Percentiles rank a stretch among this genome's conserved stretches.
Conservation (phyloP, 2,113 vertebrate species). For the Galbula dea region DNA sequence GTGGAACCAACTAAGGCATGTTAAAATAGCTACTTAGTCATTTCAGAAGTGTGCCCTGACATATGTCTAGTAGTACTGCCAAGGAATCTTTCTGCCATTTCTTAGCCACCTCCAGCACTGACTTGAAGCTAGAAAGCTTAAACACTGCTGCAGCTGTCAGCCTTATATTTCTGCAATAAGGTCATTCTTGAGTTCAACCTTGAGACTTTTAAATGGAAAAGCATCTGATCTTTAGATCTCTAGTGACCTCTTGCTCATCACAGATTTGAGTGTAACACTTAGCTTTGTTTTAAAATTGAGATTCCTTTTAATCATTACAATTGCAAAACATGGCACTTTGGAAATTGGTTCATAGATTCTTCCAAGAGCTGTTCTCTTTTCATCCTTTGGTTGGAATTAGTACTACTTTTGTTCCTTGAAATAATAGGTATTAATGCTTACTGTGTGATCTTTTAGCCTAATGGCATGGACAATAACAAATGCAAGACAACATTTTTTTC, state of each 20-base stretch:
- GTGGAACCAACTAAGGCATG: neutral
- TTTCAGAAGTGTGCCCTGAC: neutral
- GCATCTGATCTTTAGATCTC: neutral
- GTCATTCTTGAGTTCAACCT: neutral
- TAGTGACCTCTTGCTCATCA: neutral
- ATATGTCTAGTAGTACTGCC: neutral
- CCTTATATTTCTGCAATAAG: neutral
- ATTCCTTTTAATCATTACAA: neutral
- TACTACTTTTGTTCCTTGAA: neutral
- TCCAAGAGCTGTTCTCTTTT: neutral
- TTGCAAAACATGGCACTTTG: fast-evolving
- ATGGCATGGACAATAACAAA: no score
- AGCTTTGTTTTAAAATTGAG: neutral
- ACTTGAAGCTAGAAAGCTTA: neutral
- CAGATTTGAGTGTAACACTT: neutral
- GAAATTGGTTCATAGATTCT: neutral
- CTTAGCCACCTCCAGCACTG: neutral
- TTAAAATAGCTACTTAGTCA: neutral
- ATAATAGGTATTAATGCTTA: no score
- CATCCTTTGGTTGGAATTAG: neutral
- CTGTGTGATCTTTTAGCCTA: no score
- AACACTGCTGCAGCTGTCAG: neutral
- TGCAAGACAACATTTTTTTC: no score
- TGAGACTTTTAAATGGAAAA: neutral
- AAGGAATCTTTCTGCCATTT: neutral